A percentile compares a stretch with the other conserved stretches of the same genome.
phyloP scores from a whole-genome alignment of 2,888 invertebrate genomes.

The Campaea margaritaria region DNA sequence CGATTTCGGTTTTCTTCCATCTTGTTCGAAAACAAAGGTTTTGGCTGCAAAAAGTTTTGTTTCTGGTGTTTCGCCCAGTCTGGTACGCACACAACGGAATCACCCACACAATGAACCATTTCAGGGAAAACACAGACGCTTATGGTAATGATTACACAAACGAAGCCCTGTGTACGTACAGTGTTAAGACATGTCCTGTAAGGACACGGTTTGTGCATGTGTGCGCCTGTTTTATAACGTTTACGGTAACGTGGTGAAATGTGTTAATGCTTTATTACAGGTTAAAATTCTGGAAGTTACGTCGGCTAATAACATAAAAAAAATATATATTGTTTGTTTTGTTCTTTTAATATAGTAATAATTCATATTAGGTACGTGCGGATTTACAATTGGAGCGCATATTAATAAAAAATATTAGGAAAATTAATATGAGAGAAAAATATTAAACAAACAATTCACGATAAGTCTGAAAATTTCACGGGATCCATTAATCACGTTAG shows the following conservation, averaged over 20 bases:
- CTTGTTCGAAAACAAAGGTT: slow-evolving; percentile 14
- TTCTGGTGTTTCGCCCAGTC: slow-evolving; percentile 11
- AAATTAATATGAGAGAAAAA: too few species aligned
- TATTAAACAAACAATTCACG: too few species aligned
- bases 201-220: slow-evolving; percentile 26
- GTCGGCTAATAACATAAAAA: too few species aligned
- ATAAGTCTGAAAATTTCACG: too few species aligned
- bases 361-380: too few species aligned
- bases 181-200: slow-evolving; percentile 35
- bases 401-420: too few species aligned
- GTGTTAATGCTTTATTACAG: too few species aligned
- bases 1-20: slow-evolving; percentile 6
- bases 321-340: too few species aligned
- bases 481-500: too few species aligned
- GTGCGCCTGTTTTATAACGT: slow-evolving; percentile 54
- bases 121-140: slow-evolving; percentile 41
- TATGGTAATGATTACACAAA: slow-evolving; percentile 42
- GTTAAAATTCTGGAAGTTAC: too few species aligned
- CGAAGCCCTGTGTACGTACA: neutral
- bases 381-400: too few species aligned
- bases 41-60: slow-evolving; percentile 6
- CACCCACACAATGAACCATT: slow-evolving; percentile 37
- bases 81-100: slow-evolving; percentile 37
- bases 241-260: slow-evolving; percentile 15
- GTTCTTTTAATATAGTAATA: too few species aligned